Conservation (phyloP, 1,140 invertebrate genomes). For the Sesamia nonagrioides region DNA sequence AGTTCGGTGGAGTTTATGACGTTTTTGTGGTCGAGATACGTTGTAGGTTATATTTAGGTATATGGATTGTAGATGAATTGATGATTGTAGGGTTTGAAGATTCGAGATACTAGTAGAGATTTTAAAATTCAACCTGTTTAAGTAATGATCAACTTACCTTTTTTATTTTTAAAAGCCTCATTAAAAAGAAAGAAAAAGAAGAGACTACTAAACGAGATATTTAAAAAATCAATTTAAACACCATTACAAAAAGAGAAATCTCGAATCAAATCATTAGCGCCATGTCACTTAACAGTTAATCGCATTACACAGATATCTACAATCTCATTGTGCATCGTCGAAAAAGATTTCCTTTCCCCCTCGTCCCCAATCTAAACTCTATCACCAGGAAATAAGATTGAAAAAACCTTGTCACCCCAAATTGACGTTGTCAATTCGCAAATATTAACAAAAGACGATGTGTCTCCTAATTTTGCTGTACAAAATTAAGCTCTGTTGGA, state of each 20-base stretch:
- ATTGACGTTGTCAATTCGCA: slow-evolving; percentile 66
- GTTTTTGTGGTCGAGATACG: background rate
- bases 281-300: slow-evolving; percentile 81
- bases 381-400: slow-evolving; percentile 56
- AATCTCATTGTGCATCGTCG: slow-evolving; percentile 75
- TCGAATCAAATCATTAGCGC: slow-evolving; percentile 80
- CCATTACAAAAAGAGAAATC: slow-evolving; percentile 45
- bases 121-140: background rate
- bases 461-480: slow-evolving; percentile 42
- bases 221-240: slow-evolving; percentile 31
- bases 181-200: slow-evolving; percentile 28
- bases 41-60: background rate
- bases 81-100: too few species aligned
- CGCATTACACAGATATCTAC: slow-evolving; percentile 76
- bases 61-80: background rate
- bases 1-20: background rate
- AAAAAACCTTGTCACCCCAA: slow-evolving; percentile 48
- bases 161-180: background rate
- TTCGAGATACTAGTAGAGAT: background rate
- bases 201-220: background rate
- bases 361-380: slow-evolving; percentile 35
- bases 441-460: slow-evolving; percentile 72
- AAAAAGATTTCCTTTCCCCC: slow-evolving; percentile 53
- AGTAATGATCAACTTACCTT: background rate
- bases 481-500: slow-evolving; percentile 61